These are phyloP conservation scores for Brachypalpus laphriformis DNA, from an alignment of 2,888 invertebrate genomes.

Conservation along the genomic window DNA sequence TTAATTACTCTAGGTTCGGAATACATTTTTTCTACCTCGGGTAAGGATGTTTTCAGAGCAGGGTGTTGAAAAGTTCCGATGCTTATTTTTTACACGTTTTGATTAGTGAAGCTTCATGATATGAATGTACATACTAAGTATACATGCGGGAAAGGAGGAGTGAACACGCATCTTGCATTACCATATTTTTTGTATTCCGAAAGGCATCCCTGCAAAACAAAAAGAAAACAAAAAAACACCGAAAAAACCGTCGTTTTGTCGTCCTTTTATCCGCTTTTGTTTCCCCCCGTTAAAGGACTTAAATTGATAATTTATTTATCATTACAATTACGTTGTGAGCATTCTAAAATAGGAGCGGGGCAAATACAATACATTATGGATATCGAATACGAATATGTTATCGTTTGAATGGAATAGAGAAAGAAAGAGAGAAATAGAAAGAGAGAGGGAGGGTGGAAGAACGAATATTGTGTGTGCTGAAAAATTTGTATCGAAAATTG, in stretches of 20 bases:
- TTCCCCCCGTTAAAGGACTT: not conserved
- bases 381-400: slow-evolving; percentile 69
- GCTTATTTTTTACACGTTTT: not conserved
- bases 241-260: not conserved
- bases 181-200: slow-evolving; percentile 3
- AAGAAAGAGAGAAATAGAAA: slow-evolving; percentile 5
- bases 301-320: slow-evolving; percentile 13
- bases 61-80: not conserved
- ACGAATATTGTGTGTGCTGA: slow-evolving; percentile 60
- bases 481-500: slow-evolving; percentile 7
- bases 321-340: slow-evolving; percentile 12
- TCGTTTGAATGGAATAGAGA: slow-evolving; percentile 27
- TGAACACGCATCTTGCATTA: slow-evolving; percentile 6
- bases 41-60: not conserved
- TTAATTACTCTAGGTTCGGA: not conserved
- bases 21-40: not conserved
- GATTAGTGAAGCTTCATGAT: not conserved
- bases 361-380: slow-evolving; percentile 20
- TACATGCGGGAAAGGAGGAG: not conserved
- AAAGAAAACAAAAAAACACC: not conserved
- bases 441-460: not conserved
- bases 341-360: slow-evolving; percentile 10
- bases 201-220: slow-evolving; percentile 11
- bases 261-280: not conserved
- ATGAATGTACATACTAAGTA: not conserved